phyloP scores from a whole-genome alignment of 2,888 invertebrate species.

The Microchrysa polita region DNA sequence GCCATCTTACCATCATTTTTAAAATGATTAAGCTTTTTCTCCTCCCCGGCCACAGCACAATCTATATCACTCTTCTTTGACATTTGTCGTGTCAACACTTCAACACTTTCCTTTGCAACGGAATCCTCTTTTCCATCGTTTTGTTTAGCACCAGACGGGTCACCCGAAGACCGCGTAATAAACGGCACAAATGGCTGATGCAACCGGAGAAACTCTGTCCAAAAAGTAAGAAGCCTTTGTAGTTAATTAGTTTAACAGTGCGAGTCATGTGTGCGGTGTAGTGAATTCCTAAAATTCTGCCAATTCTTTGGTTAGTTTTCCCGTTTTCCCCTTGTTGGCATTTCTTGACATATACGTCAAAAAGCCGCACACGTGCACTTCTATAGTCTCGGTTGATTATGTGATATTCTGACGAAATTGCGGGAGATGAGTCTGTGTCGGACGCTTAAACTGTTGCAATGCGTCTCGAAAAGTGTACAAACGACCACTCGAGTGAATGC shows the following conservation, averaged over 20 bases:
- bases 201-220: constrained; percentile 69
- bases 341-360: constrained; percentile 30
- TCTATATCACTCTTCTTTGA: background rate
- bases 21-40: too few species aligned
- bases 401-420: background rate
- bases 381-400: constrained; percentile 15
- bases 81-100: constrained; percentile 32
- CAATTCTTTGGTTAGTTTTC: background rate
- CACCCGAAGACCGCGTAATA: constrained; percentile 8
- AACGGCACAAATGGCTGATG: constrained; percentile 67
- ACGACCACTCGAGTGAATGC: background rate
- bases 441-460: constrained; percentile 16
- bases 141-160: background rate
- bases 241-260: background rate
- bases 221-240: constrained; percentile 70
- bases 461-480: background rate
- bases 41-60: background rate
- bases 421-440: constrained; percentile 19
- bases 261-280: too few species aligned
- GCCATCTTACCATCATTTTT: too few species aligned
- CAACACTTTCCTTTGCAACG: constrained; percentile 23
- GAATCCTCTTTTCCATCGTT: constrained; percentile 39
- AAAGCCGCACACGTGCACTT: constrained; percentile 28
- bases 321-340: constrained; percentile 14
- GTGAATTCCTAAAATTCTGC: too few species aligned